Base-by-base conservation (phyloP, 2,113 vertebrate species). In the Onychostruthus taczanowskii region DNA sequence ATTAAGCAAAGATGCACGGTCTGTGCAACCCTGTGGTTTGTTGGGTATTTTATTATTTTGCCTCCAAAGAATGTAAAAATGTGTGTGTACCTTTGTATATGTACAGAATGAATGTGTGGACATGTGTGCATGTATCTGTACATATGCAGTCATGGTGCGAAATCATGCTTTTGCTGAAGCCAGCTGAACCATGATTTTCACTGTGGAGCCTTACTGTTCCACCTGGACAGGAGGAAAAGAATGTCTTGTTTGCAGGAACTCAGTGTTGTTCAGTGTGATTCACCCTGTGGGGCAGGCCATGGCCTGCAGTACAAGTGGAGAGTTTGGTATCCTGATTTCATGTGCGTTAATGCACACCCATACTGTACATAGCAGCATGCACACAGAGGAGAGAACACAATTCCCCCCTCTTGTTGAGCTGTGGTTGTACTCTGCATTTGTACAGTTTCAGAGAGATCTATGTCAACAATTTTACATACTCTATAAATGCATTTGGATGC, bases 31-130 rank as follows among this genome's bases (percentile, higher is more conserved):
- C 85, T 72, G 66, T 82, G 92, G 47, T 78, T 76, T 84, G 37
- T 67, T 89, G n/a, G n/a, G 18, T 7, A 5, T 64, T 82, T 50
- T 24, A 81, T 84, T 96, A 77, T 94, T 94, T 96, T 95, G 86
- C 93, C 96, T 96, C 96, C 97, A 96, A 97, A 97, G 96, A 97
- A 97, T 97, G 96, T 97, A 97, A 94, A 97, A 94, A 95, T 95
- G 52, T 94, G 72, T 80, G 88, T 87, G 93, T 96, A 97, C 88
- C 77, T 97, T 92, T 87, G 90, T 95, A 64, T 96, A 90, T 96
- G 87, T 97, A 97, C 95, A 84, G 91, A 92, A 67, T 84, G 91
- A 89, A 90, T 94, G 90, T 93, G 90, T 93, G 82, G 69, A 49
- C 64, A 24, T 43, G 53, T 76, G 74, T 91, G 72, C 39, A 1